These are phyloP conservation scores for Nyctalus aviator DNA, from an alignment of 2,797 vertebrate genomes.

Conservation along the genomic window DNA sequence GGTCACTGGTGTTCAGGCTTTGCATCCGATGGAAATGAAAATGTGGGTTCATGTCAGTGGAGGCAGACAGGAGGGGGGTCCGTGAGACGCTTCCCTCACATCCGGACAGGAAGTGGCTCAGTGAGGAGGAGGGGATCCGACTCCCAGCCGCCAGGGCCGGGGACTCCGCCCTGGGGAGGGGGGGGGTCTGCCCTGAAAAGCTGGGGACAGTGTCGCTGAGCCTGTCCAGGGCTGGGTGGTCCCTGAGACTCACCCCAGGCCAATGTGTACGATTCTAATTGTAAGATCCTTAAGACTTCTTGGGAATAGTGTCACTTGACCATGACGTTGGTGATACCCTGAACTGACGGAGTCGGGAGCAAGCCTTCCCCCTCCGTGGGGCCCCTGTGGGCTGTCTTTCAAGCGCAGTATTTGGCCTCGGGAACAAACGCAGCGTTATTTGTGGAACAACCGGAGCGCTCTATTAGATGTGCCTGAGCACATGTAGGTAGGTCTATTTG, in stretches of 20 bases:
- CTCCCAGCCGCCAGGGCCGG: fast-evolving
- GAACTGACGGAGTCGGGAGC: neutral
- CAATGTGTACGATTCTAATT: neutral
- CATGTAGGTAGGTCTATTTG: neutral
- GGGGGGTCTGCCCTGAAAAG: fast-evolving
- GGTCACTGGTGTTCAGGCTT: fast-evolving
- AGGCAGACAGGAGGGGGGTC: neutral
- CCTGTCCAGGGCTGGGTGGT: neutral
- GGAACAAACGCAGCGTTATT: neutral
- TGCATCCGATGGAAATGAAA: fast-evolving
- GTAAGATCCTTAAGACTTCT: neutral
- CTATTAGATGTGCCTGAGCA: neutral
- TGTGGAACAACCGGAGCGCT: neutral
- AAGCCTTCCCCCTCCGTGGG: neutral
- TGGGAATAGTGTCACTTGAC: neutral
- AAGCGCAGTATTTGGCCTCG: neutral
- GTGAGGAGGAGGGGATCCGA: fast-evolving
- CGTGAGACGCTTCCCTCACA: neutral
- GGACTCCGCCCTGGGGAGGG: fast-evolving
- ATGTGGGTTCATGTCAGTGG: neutral
- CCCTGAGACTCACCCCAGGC: neutral
- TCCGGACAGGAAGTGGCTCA: fast-evolving
- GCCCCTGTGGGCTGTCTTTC: neutral
- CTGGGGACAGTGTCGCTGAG: neutral
- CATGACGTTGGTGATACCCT: neutral